phyloP scores from a whole-genome alignment of 2,797 vertebrate genomes.

The Chaetodon trifasciatus region DNA sequence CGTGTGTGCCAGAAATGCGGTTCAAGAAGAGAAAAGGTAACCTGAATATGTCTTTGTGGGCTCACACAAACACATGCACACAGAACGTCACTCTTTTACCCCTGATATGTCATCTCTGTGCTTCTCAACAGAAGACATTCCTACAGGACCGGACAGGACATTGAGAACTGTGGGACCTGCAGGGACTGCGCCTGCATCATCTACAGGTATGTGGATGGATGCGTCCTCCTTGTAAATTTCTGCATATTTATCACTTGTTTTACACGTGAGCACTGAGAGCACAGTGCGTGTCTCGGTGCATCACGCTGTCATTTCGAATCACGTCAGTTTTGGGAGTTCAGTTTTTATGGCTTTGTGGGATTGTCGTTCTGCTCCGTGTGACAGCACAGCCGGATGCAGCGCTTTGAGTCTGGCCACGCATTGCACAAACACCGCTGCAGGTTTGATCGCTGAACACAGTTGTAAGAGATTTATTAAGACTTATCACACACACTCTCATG shows the following conservation, averaged over 20 bases:
- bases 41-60: constrained; percentile 50
- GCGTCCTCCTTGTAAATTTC: constrained; percentile 8
- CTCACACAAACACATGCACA: constrained; percentile 39
- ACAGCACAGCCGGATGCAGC: constrained; percentile 58
- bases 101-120: constrained; percentile 78
- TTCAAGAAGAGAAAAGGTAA: constrained; percentile 43
- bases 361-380: constrained; percentile 67
- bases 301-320: constrained; percentile 73
- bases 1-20: constrained; percentile 37
- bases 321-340: constrained; percentile 67
- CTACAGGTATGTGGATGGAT: constrained; percentile 87
- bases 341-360: constrained; percentile 64
- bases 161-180: constrained; percentile 92
- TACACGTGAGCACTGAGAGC: constrained; percentile 44
- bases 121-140: constrained; percentile 88
- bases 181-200: constrained; percentile 93
- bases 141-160: constrained; percentile 91
- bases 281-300: constrained; percentile 60
- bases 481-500: constrained; percentile 28
- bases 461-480: constrained; percentile 54
- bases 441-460: constrained; percentile 61
- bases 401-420: constrained; percentile 49
- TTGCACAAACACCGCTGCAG: constrained; percentile 51
- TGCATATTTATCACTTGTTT: constrained; percentile 59
- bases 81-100: constrained; percentile 60